A percentile compares a stretch with the other conserved stretches of the same genome.
These are phyloP conservation scores for Elysia chlorotica DNA, from an alignment of 1,140 invertebrate species.

Conservation along the genomic window DNA sequence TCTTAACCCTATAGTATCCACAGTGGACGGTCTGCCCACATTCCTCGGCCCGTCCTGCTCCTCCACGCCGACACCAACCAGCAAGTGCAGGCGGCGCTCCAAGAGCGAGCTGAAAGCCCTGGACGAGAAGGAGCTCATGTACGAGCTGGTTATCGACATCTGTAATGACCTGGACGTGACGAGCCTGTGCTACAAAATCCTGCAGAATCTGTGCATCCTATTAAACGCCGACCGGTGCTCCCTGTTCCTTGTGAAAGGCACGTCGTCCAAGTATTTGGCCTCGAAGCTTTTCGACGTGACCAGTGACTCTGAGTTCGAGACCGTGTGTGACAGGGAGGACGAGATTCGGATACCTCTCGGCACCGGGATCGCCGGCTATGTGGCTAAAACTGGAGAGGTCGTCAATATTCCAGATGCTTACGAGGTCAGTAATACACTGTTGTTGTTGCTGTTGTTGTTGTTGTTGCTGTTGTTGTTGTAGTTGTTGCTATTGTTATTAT, in stretches of 20 bases:
- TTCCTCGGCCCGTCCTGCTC: constrained; percentile 70
- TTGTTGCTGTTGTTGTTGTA: too few relatives aligned
- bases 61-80: constrained; percentile 30
- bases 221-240: constrained; percentile 91
- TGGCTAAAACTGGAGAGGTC: constrained; percentile 88
- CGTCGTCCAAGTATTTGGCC: constrained; percentile 71
- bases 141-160: constrained; percentile 95
- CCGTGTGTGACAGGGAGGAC: constrained; percentile 84
- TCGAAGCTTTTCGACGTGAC: constrained; percentile 91
- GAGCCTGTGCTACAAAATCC: constrained; percentile 92
- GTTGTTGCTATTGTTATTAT: too few relatives aligned
- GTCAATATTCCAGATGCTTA: constrained; percentile 96
- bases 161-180: constrained; percentile 94
- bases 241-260: constrained; percentile 78
- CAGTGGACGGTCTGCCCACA: constrained; percentile 86
- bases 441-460: too few relatives aligned
- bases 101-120: constrained; percentile 83
- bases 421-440: constrained; percentile 77
- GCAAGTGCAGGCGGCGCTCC: constrained; percentile 39
- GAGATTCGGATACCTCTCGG: constrained; percentile 86
- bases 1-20: constrained; percentile 86
- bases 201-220: constrained; percentile 92
- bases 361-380: constrained; percentile 88
- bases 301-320: constrained; percentile 73
- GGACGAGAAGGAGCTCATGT: constrained; percentile 93